Evolutionary conservation across 1,140 invertebrate genomes (phyloP), one percentile per base, ranked within the genome.

Genomic region (Hermatobates lingyangjiaoensis): DNA sequence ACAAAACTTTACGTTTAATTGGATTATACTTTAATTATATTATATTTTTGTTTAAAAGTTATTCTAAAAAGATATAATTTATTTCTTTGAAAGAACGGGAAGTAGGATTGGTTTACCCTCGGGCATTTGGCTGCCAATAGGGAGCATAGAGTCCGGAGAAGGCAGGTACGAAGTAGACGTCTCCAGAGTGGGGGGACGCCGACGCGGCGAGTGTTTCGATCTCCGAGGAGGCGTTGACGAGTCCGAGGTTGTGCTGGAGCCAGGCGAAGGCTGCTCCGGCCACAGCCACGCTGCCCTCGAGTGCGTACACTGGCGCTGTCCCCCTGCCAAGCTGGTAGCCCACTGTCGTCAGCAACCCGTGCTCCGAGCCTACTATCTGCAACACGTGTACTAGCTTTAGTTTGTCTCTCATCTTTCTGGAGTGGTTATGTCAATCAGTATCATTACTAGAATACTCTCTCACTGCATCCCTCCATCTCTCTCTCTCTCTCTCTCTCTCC

Each of bases 141-240:
- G 94, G 94, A 52, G 93, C 87, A 65, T 91, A 96, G 0, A 98
- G 68, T 0, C 94, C 94, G 55, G 83, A 82, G 65, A 96, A 95
- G 44, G 85, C 87, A 4, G 92, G 91, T 18, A 96, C 91, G 70
- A 97, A 95, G 64, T 87, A 92, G 56, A 94, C 81, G 58, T 86
- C 88, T 38, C 74, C 73, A 1, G 77, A 77, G 54, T 71, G 73
- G 38, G 72, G 67, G 2, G 83, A 81, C 40, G 64, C 68, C 38
- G 69, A 60, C n/a, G n/a, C n/a, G 1, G 80, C 80, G 18, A 86
- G 63, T 25, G 65, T 60, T 62, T 82, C 76, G 58, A 78, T 68
- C 56, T 82, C 68, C 54, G 64, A 57, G 3, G 71, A 66, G 27
- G 66, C 62, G 21, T 67, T 57, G 20, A 78, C 71, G 4, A 81